Evolutionary conservation across 2,113 vertebrate genomes (phyloP), one percentile per base, ranked within the genome.

Genomic region (Okapia johnstoni): DNA sequence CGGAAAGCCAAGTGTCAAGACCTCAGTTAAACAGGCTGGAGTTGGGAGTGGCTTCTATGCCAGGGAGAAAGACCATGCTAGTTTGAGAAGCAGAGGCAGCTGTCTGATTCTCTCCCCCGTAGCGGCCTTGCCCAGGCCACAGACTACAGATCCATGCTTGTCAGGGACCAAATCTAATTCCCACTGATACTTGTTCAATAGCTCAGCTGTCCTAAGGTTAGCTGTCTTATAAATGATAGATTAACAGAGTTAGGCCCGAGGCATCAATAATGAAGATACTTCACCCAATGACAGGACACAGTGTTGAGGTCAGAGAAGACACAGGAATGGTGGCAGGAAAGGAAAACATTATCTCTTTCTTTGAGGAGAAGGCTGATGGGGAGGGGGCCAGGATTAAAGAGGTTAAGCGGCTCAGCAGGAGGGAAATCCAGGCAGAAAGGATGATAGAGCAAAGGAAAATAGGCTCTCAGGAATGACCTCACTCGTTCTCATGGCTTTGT

Each of bases 171-270:
- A 83, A 83, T 94, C 70, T 91, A 93, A 94, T 95, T 91, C 43
- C 60, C 88, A 77, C 40, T 7, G 25, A 48, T 91, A 95, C 93
- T 93, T 95, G 85, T 93, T 95, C 84, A 98, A 43, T 80, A 80
- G 77, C 57, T 93, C 79, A 93, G 70, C 94, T 52, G 26, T 13
- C 7, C 85, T 93, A 76, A 93, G 73, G 73, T 77, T 93, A 87
- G 40, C 77, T 98, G 89, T 97, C 92, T 94, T 84, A 96, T 94
- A 97, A 96, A 94, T 98, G 95, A 97, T 88, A 76, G 89, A 90
- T 87, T 94, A 96, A 96, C 93, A 86, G 61, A 92, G 50, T 94
- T 77, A 90, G 55, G 66, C 79, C 86, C 17, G 57, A 93, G 81
- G 92, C 89, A 88, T 98, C 92, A 86, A 92, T 96, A 97, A 92